Evolutionary conservation across 2,797 vertebrate species (phyloP), one percentile per base, ranked within the genome.

Genomic region (Schizopygopsis malacanthus): DNA sequence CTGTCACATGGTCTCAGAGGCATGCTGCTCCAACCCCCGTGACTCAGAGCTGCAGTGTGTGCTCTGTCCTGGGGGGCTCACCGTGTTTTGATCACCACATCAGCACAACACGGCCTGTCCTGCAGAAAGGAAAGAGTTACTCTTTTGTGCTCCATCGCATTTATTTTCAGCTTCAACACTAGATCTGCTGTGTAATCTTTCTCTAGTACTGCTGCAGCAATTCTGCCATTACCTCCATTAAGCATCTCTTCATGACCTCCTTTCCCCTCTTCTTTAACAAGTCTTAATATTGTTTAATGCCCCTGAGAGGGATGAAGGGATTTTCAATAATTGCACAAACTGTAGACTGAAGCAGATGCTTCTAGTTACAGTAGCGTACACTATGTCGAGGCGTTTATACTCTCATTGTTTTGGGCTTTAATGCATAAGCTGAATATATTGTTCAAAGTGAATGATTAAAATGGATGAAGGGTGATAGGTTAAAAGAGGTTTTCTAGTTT

Each of bases 141-240:
- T 81, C 45, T 85, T 81, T 85, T 85, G 78, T 81, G 56, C 69
- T 81, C 45, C 18, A 81, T 75, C 22, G 18, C 52, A 47, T 79
- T 71, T 85, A 72, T 85, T 85, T 85, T 20, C 77, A 39, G 69
- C 84, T 69, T 78, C 61, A 78, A 70, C 71, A 81, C 37, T 72
- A 41, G 69, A 78, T 87, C 41, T 87, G 85, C 76, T 76, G 81
- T 78, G 83, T 85, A 79, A 79, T 79, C 65, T 79, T 79, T 85
- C 83, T 71, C 39, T 71, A 61, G 39, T 54, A 79, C 54, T 72
- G 41, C 77, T 85, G 83, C 73, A 84, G 82, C 52, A 61, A 54
- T 79, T 79, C 67, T 79, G 54, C 76, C 41, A 50, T 79, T 79
- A 50, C 77, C 20, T 47, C 77, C 67, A 85, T 80, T 85, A 79